phyloP scores from a whole-genome alignment of 2,888 invertebrate genomes.

The Cephus sareptanus region DNA sequence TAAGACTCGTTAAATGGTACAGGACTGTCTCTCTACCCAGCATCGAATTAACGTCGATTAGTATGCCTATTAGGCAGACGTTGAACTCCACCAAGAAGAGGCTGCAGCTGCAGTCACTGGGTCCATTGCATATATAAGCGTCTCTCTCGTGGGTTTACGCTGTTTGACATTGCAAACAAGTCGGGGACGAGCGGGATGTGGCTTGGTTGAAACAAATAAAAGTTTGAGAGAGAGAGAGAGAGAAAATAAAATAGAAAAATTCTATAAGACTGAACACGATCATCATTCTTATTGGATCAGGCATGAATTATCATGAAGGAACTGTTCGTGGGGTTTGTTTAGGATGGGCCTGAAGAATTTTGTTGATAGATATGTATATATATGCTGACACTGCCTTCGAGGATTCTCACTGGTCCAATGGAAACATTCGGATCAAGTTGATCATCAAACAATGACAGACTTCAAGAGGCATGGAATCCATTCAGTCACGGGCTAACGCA shows the following conservation, averaged over 20 bases:
- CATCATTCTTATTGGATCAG: neutral
- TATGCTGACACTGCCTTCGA: neutral
- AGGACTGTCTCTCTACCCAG: slow-evolving; percentile 29
- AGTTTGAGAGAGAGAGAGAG: neutral
- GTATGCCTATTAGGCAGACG: slow-evolving; percentile 61
- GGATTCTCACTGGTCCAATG: neutral
- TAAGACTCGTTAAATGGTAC: slow-evolving; percentile 45
- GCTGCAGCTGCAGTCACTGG: neutral
- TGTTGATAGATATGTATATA: neutral
- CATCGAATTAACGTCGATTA: slow-evolving; percentile 63
- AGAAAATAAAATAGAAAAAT: neutral
- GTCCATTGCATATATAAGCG: neutral
- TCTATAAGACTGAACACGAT: neutral
- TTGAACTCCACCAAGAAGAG: slow-evolving; percentile 43
- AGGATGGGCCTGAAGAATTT: neutral
- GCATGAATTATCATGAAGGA: neutral
- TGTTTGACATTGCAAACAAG: neutral
- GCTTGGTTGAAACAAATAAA: neutral
- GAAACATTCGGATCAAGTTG: neutral
- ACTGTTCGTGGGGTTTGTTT: neutral
- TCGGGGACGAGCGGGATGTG: neutral
- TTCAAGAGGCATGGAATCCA: neutral
- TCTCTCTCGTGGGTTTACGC: neutral
- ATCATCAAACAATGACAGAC: neutral
- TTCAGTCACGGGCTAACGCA: neutral